Percentiles rank a stretch among this genome's conserved stretches.
Evolutionary conservation across 2,888 invertebrate genomes (phyloP).

Genomic region (Hydraecia micacea): DNA sequence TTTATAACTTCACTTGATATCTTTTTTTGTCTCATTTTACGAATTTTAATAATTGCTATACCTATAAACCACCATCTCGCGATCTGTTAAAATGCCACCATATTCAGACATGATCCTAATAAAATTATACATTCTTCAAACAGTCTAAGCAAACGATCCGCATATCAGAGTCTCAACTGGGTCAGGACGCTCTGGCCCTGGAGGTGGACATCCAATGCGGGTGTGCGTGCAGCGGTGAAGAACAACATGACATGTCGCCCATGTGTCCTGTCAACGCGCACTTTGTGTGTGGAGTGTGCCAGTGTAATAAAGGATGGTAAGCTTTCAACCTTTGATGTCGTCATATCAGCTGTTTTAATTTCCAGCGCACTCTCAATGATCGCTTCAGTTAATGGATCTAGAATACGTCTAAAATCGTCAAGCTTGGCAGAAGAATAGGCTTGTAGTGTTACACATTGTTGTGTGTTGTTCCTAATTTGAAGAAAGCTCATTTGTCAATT

Average conservation of each 20-base stretch:
- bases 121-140: slow-evolving; percentile 41
- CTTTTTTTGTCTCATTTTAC: neutral
- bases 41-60: neutral
- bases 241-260: slow-evolving; percentile 74
- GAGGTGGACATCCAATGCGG: slow-evolving; percentile 94
- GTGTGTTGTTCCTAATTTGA: neutral
- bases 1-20: neutral
- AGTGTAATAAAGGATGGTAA: slow-evolving; percentile 91
- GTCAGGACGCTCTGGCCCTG: slow-evolving; percentile 92
- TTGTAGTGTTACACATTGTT: neutral
- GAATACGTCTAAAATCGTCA: neutral
- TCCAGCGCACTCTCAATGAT: neutral
- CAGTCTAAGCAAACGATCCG: slow-evolving; percentile 87
- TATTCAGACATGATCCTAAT: neutral
- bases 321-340: neutral
- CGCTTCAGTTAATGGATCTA: neutral
- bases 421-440: neutral
- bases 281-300: slow-evolving; percentile 92
- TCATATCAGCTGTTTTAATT: neutral
- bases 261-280: slow-evolving; percentile 89
- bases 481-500: neutral
- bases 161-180: slow-evolving; percentile 94
- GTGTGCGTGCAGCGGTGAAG: slow-evolving; percentile 91
- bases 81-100: neutral
- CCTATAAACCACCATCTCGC: neutral